Percentiles rank a stretch among this genome's conserved stretches.
These are phyloP conservation scores for Calosoma granatense DNA, from an alignment of 1,140 invertebrate species.

Conservation along the genomic window DNA sequence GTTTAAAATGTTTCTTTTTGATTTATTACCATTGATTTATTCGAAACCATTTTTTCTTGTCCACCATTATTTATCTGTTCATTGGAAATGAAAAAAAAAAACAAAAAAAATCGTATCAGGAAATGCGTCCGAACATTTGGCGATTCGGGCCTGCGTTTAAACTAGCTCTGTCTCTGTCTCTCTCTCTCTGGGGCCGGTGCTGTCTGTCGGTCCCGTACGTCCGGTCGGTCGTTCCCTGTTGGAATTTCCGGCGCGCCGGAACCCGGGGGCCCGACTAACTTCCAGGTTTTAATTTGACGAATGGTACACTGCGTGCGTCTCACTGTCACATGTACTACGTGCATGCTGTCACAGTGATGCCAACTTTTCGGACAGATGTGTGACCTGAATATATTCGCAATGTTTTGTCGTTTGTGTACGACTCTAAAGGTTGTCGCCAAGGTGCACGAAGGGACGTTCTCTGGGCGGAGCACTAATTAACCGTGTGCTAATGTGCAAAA, in stretches of 20 bases:
- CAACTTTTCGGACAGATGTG: neutral
- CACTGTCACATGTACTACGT: neutral
- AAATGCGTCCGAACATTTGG: neutral
- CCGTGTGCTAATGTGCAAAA: no score
- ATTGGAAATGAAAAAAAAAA: neutral
- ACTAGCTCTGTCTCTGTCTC: neutral
- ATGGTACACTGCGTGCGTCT: neutral
- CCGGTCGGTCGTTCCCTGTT: neutral
- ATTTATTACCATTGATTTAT: no score
- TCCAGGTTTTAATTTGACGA: neutral
- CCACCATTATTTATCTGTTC: neutral
- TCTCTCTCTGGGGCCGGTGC: no score
- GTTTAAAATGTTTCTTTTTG: no score
- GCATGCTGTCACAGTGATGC: neutral
- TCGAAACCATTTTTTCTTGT: neutral
- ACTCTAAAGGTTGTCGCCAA: no score
- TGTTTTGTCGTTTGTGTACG: neutral
- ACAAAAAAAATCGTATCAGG: no score
- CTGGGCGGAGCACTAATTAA: no score
- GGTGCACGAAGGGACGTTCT: no score
- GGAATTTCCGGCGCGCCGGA: neutral
- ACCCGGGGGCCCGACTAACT: neutral
- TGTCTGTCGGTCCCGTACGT: neutral
- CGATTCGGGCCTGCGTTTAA: neutral
- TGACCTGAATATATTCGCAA: neutral